A percentile compares a stretch with the other conserved stretches of the same genome.
phyloP scores from a whole-genome alignment of 2,113 vertebrate genomes.

The Climacteris rufus region DNA sequence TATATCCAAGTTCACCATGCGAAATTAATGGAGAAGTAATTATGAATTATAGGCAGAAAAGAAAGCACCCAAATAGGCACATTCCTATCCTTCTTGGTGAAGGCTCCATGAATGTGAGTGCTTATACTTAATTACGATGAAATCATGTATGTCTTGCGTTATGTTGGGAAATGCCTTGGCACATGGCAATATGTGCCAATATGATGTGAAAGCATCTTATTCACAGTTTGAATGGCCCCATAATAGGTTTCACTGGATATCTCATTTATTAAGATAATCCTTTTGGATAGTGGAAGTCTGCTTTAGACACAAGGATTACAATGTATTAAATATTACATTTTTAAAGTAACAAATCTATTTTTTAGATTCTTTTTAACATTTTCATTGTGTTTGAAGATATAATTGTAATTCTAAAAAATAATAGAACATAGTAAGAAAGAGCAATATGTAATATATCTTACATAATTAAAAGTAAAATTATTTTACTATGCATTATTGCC shows the following conservation, averaged over 20 bases:
- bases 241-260: background rate
- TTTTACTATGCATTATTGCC: background rate
- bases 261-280: background rate
- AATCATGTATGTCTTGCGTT: background rate
- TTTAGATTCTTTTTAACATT: background rate
- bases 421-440: background rate
- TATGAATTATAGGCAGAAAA: background rate
- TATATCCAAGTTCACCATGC: background rate
- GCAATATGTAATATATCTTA: background rate
- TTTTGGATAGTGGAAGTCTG: background rate
- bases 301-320: background rate
- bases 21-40: background rate
- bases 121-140: background rate
- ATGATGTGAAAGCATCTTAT: background rate
- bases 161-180: background rate
- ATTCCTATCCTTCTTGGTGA: background rate
- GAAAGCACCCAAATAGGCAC: background rate
- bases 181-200: too few species aligned
- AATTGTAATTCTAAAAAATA: background rate
- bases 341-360: background rate
- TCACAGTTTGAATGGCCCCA: background rate
- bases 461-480: background rate
- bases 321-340: background rate
- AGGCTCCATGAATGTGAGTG: background rate
- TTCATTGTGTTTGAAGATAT: background rate